Evolutionary conservation across 2,113 vertebrate species (phyloP), one percentile per base, ranked within the genome.

Genomic region (Ranitomeya imitator): DNA sequence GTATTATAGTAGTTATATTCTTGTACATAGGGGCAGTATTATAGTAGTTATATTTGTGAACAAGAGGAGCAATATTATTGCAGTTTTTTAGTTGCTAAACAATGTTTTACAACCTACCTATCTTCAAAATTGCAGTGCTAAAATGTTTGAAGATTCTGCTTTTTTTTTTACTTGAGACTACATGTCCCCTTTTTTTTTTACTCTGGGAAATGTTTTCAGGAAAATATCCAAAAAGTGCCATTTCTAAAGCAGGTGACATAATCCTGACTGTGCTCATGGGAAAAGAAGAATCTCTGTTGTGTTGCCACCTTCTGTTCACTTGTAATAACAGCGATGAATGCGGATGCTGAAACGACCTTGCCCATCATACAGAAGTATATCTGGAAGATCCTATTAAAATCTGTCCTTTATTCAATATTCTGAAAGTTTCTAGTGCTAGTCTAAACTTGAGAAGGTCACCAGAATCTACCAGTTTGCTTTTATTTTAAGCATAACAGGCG

Each of bases 241-340:
- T 86, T 86, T 78, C 26, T 15, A 45, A 52, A 86, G 57, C 8
- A 79, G 63, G 74, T 65, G 73, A 79, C 73, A 54, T 61, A 37
- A 19, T 54, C 0, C 85, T 86, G 57, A 60, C 76, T 14, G 2
- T 74, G 10, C 55, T 59, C 76, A 11, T 2, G 76, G 85, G 74
- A 86, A 18, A 8, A 19, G 74, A 79, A 79, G 13, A 15, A 55
- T 86, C 13, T n/a, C 74, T 19, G 26, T 31, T 67, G 37, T 52
- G 13, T 57, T 31, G n/a, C 60, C 59, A 67, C 73, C 76, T 79
- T 78, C 51, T 65, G 51, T 60, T 79, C 85, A 65, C 73, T 57
- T 21, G 23, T 73, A 74, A 61, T 86, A 77, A 86, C 67, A 52
- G 59, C 18, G 15, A 18, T 26, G 21, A 26, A 83, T 83, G 60